Conservation (phyloP, 2,113 vertebrate species). For the Oplegnathus fasciatus region DNA sequence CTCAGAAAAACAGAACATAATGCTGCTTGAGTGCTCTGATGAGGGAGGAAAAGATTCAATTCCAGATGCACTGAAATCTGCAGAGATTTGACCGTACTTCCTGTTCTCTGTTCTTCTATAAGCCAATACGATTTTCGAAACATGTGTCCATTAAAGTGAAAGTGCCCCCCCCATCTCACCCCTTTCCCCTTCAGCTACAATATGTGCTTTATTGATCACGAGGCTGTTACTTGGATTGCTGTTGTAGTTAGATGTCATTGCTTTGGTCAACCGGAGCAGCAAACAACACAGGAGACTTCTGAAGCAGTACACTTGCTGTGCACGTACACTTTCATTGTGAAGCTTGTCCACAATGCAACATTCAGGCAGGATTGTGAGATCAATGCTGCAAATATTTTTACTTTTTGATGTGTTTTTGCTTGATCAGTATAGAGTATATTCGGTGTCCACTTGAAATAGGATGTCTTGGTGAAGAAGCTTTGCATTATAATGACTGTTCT, state of each 20-base stretch:
- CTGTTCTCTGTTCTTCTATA: neutral
- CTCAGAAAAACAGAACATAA: constrained; percentile 16
- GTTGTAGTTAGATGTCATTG: constrained; percentile 45
- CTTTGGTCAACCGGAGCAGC: constrained; percentile 38
- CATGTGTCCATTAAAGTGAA: constrained; percentile 38
- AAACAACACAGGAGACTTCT: constrained; percentile 25
- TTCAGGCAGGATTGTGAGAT: neutral
- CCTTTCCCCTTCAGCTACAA: constrained; percentile 51
- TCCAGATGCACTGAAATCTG: constrained; percentile 26
- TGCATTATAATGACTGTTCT: constrained; percentile 10
- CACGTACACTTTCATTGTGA: neutral
- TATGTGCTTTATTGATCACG: constrained; percentile 69
- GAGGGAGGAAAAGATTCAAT: neutral
- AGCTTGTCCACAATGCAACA: constrained; percentile 11
- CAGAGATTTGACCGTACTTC: neutral
- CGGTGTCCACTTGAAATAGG: neutral
- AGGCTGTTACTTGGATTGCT: constrained; percentile 60
- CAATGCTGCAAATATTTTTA: neutral
- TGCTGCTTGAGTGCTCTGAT: neutral
- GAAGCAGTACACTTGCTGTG: neutral
- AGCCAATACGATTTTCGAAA: constrained; percentile 40
- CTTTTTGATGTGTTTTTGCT: too few relatives aligned
- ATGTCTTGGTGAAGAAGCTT: neutral
- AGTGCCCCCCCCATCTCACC: constrained; percentile 1
- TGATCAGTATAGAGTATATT: neutral